A percentile compares a stretch with the other conserved stretches of the same genome.
Evolutionary conservation across 2,797 vertebrate species (phyloP).

Genomic region (Numenius phaeopus): DNA sequence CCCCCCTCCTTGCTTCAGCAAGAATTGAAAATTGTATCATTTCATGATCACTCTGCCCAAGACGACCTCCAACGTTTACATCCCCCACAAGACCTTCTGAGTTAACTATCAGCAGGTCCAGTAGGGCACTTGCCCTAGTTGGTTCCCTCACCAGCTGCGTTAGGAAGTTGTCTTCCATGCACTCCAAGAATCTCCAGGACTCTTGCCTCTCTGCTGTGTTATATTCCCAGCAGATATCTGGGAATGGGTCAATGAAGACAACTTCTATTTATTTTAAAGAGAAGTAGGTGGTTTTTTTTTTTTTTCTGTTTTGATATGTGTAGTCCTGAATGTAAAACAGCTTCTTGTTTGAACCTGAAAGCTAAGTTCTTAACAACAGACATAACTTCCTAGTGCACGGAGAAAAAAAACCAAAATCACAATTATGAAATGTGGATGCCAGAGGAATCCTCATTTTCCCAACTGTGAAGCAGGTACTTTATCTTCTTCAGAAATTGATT

Average conservation of each 20-base stretch:
- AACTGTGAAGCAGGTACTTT: background rate
- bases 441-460: background rate
- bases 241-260: background rate
- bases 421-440: background rate
- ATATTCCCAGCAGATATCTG: too few relatives aligned
- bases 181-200: too few relatives aligned
- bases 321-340: background rate
- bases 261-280: background rate
- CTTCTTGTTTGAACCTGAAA: background rate
- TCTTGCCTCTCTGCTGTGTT: too few relatives aligned
- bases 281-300: background rate
- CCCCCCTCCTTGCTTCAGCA: too few relatives aligned
- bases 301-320: background rate
- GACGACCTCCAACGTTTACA: too few relatives aligned
- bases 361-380: background rate
- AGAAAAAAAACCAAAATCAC: background rate
- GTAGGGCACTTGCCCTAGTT: too few relatives aligned
- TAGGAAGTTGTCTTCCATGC: too few relatives aligned
- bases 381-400: rapidly evolving
- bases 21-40: too few relatives aligned
- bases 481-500: background rate
- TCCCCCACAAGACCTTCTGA: too few relatives aligned
- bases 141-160: too few relatives aligned
- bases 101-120: too few relatives aligned
- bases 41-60: too few relatives aligned